phyloP scores from a whole-genome alignment of 2,113 vertebrate species.

The Tragelaphus strepsiceros region DNA sequence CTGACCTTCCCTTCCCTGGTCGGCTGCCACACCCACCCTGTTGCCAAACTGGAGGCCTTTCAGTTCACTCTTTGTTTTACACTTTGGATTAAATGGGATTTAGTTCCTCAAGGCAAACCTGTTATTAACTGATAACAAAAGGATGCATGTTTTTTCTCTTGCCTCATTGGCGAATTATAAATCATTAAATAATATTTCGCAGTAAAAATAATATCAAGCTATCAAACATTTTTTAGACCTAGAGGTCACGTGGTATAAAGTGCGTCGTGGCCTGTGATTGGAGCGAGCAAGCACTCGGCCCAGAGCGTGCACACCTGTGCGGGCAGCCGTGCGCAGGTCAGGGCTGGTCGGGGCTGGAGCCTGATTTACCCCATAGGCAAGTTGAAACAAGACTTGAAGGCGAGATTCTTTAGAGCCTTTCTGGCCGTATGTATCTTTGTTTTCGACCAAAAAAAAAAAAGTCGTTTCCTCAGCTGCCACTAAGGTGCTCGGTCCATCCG shows the following conservation, averaged over 20 bases:
- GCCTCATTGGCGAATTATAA: background rate
- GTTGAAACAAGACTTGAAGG: background rate
- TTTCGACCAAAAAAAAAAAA: background rate
- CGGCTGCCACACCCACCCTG: background rate
- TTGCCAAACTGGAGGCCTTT: background rate
- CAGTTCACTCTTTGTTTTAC: background rate
- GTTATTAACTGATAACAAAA: background rate
- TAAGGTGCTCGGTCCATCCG: background rate
- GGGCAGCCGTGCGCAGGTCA: background rate
- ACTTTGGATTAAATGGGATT: background rate
- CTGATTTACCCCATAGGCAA: background rate
- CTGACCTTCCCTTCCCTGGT: background rate
- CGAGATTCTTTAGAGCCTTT: background rate
- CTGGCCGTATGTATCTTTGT: background rate
- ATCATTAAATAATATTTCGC: background rate
- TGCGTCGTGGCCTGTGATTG: background rate
- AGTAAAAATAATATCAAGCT: background rate
- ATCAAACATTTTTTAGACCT: background rate
- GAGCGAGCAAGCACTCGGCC: background rate
- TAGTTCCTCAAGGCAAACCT: background rate
- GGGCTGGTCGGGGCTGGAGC: background rate
- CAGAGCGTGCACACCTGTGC: background rate
- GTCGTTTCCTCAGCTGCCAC: background rate
- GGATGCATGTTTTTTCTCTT: background rate
- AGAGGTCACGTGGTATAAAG: background rate